Evolutionary conservation across 2,113 vertebrate species (phyloP).

Genomic region (Alethe castanea): DNA sequence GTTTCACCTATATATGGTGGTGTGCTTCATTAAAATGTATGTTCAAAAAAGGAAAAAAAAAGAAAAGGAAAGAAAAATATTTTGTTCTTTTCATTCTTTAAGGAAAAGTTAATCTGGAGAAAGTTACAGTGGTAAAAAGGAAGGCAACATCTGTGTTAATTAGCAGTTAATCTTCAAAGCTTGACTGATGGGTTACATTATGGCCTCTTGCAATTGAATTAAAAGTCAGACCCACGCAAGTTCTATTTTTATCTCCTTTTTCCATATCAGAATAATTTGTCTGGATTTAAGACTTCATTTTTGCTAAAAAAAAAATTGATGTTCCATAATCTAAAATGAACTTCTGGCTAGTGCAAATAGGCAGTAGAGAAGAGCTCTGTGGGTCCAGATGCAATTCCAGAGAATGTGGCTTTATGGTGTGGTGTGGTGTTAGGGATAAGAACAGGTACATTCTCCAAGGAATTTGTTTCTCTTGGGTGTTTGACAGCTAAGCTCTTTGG

Average conservation of each 20-base stretch:
- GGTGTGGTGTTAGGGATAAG: background rate
- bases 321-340: background rate
- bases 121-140: conserved; percentile 3
- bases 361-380: background rate
- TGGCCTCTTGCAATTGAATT: conserved; percentile 10
- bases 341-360: background rate
- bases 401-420: background rate
- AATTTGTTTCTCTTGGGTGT: background rate
- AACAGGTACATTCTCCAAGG: background rate
- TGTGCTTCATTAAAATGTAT: background rate
- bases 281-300: conserved; percentile 24
- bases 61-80: background rate
- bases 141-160: conserved; percentile 52
- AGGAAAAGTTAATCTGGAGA: background rate
- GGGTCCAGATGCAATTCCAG: background rate
- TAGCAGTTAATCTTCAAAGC: conserved; percentile 42
- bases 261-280: background rate
- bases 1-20: background rate
- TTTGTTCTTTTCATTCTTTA: background rate
- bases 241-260: conserved; percentile 5
- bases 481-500: background rate
- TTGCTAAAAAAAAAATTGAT: conserved; percentile 17
- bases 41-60: background rate
- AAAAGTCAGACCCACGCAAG: background rate
- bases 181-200: conserved; percentile 30